Evolutionary conservation across 2,797 vertebrate species (phyloP), one percentile per base, ranked within the genome.

Genomic region (Oryzias sinensis): DNA sequence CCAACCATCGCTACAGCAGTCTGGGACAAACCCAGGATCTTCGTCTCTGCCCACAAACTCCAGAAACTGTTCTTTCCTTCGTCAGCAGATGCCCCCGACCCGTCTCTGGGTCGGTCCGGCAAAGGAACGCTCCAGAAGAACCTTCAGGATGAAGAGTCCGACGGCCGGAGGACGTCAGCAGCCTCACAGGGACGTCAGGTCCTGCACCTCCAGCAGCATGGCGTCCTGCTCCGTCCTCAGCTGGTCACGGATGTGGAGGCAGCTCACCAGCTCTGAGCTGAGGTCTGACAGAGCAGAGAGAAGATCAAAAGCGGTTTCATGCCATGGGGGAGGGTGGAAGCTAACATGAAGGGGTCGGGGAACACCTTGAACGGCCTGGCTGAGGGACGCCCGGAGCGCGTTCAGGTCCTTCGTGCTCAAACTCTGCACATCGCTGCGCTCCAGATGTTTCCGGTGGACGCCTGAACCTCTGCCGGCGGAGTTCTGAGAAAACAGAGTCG

Each of bases 141-240:
- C 27, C 27, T 27, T 27, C 2, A 7, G 33, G 33, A 37, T 1
- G 9, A 9, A 1, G 43, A 6, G 15, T 27, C 25, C 6, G 29
- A 33, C 29, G 1, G 29, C 1, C 3, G 5, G n/a, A n/a, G n/a
- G 43, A 3, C 6, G 43, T 17, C 44, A 11, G 24, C 16, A 1
- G 42, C 5, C 20, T 86, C 79, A 86, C 42, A 90, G 72, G 1
- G 90, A 89, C 1, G 89, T 92, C 74, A 92, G 78, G 22, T 92
- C 91, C 72, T 93, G 90, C 29, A 93, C 88, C 80, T 93, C 91
- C 76, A 93, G 78, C 75, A 92, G 82, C 89, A 93, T 90, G 74
- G 91, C 91, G 5, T 93, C 92, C 79, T 92, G 92, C 77, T 92
- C 90, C 0, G 90, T 93, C 73, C 89, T 92, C 72, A 93, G 80